Evolutionary conservation across 2,888 invertebrate species (phyloP), one percentile per base, ranked within the genome.

Genomic region (Chouioia cunea): DNA sequence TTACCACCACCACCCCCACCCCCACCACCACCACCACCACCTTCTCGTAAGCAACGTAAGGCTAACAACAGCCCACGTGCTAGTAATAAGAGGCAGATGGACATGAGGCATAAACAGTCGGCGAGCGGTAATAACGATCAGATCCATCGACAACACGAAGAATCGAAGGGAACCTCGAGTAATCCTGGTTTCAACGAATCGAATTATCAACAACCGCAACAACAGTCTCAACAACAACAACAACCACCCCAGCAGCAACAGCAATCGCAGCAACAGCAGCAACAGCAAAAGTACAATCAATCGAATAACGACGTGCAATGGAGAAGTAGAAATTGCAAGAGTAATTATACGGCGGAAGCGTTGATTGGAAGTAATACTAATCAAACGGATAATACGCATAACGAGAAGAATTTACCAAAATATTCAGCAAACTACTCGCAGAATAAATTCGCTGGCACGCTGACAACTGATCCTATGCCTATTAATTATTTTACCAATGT

Each of bases 261-360:
- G 10, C 74, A 76, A 4, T 76, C 77, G 43, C 76, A 77, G 16
- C 78, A 78, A n/a, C 77, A 77, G 22, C 74, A 74, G 4, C 74
- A 71, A 4, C 76, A 76, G 15, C 81, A 80, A 10, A 79, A 81
- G 15, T 79, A 80, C 3, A 80, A 83, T 18, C 81, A 83, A 63
- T 82, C 83, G 46, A 81, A 82, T 50, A 82, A 83, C 48, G 84
- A 84, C 3, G 76, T 79, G 12, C 80, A 83, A 14, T 85, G 85
- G 85, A 78, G 85, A 60, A 80, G 78, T 52, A 77, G 85, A 60
- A 85, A 86, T 64, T 85, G 85, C 66, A 85, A 85, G 67, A 86
- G 85, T 62, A 86, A 84, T 71, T 86, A 86, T 59, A 86, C 86
- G 0, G 86, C 86, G 0, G 86, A 86, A 63, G 84, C 86, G 4